Evolutionary conservation across 2,888 invertebrate genomes (phyloP).

Genomic region (Julus scandinavius): DNA sequence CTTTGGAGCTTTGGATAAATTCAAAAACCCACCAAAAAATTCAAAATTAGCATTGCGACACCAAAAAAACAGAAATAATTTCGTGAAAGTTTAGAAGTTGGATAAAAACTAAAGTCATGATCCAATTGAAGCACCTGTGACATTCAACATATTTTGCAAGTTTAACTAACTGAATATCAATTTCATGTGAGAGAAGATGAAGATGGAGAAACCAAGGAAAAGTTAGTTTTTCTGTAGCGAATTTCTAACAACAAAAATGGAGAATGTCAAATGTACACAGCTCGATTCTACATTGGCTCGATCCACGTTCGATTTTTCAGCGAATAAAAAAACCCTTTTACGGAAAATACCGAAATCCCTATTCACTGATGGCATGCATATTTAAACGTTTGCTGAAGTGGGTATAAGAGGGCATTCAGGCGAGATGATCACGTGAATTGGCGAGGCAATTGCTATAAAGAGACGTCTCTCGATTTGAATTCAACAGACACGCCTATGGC

Average conservation of each 20-base stretch:
- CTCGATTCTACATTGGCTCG: neutral
- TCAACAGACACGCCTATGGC: neutral
- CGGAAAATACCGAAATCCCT: constrained; percentile 20
- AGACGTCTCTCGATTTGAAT: constrained; percentile 24
- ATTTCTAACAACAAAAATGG: constrained; percentile 33
- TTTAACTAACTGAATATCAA: constrained; percentile 43
- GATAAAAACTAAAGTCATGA: neutral
- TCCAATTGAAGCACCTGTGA: constrained; percentile 14
- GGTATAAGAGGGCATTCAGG: constrained; percentile 28
- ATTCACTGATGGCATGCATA: constrained; percentile 43
- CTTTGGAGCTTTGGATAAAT: neutral
- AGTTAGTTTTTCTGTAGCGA: neutral
- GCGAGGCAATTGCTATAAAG: constrained; percentile 40
- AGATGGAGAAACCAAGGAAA: neutral
- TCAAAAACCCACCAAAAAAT: neutral
- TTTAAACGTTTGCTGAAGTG: constrained; percentile 42
- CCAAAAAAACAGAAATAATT: neutral
- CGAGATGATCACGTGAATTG: constrained; percentile 43
- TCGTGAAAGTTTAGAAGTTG: neutral
- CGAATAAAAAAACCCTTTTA: constrained; percentile 19
- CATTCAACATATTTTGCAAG: constrained; percentile 45
- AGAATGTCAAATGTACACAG: neutral
- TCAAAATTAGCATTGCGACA: neutral
- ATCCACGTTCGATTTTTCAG: neutral
- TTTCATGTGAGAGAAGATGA: neutral